A percentile compares a stretch with the other conserved stretches of the same genome.
Conservation (phyloP, 2,888 invertebrate genomes). For the Standfussiana lucernea region DNA sequence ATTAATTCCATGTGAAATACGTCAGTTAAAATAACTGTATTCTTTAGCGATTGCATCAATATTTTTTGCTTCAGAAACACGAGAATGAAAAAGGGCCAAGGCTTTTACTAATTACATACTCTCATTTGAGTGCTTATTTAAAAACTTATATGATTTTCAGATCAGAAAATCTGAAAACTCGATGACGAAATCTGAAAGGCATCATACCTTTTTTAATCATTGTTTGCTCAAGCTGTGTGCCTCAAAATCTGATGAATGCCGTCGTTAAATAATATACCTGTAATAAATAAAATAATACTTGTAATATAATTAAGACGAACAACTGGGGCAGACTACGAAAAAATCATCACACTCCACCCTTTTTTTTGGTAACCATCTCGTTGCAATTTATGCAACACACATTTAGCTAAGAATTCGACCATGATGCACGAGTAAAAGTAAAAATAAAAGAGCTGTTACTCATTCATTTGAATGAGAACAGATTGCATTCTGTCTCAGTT, state of each 20-base stretch:
- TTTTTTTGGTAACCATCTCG: slow-evolving; percentile 23
- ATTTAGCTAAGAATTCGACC: slow-evolving; percentile 3
- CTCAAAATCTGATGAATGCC: slow-evolving; percentile 3
- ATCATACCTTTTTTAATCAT: not conserved
- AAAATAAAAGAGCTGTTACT: slow-evolving; percentile 17
- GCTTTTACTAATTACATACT: not conserved
- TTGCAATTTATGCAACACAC: slow-evolving; percentile 31
- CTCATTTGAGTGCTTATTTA: not conserved
- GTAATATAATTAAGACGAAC: slow-evolving; percentile 2
- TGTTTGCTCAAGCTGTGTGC: not conserved
- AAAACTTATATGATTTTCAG: not conserved
- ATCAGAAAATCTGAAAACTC: not conserved
- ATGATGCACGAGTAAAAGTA: not conserved
- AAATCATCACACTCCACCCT: not conserved
- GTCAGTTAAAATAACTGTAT: not conserved
- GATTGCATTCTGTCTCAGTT: slow-evolving; percentile 12
- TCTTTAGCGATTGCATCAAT: slow-evolving; percentile 27
- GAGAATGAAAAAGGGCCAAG: not conserved
- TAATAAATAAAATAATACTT: slow-evolving; percentile 5
- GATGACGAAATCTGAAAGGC: not conserved
- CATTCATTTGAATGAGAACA: slow-evolving; percentile 11
- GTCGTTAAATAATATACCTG: slow-evolving; percentile 13
- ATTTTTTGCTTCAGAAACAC: not conserved
- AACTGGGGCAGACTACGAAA: not conserved
- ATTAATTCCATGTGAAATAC: slow-evolving; percentile 37